Conservation (phyloP, 1,140 invertebrate species). For the Solen grandis region DNA sequence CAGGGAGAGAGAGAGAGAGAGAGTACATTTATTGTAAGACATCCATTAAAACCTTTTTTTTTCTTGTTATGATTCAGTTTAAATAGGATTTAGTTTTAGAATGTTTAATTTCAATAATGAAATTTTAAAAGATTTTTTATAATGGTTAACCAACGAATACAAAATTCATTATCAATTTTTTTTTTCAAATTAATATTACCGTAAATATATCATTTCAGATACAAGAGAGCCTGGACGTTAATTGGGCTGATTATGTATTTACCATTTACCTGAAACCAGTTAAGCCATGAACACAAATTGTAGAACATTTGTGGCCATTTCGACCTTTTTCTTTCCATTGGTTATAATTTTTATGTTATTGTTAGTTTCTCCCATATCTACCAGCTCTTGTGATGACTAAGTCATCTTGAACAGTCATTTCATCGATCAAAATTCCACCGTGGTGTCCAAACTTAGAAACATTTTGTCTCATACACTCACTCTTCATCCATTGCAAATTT, state of each 20-base stretch:
- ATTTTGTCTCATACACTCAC: constrained; percentile 15
- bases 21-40: too few species aligned
- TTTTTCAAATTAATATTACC: background rate
- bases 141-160: too few species aligned
- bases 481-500: constrained; percentile 52
- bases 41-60: background rate
- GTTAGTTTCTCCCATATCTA: too few species aligned
- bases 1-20: too few species aligned
- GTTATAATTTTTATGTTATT: too few species aligned
- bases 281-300: constrained; percentile 55
- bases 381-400: too few species aligned
- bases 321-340: too few species aligned
- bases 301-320: constrained; percentile 55
- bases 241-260: too few species aligned
- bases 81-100: background rate
- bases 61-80: background rate
- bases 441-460: constrained; percentile 22
- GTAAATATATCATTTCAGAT: background rate
- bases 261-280: background rate
- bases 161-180: too few species aligned
- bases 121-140: too few species aligned
- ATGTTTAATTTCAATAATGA: background rate
- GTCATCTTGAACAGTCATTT: too few species aligned
- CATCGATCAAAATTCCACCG: too few species aligned
- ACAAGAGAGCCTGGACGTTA: background rate